Evolutionary conservation across 1,140 invertebrate species (phyloP).

Genomic region (Caenorhabditis latens): DNA sequence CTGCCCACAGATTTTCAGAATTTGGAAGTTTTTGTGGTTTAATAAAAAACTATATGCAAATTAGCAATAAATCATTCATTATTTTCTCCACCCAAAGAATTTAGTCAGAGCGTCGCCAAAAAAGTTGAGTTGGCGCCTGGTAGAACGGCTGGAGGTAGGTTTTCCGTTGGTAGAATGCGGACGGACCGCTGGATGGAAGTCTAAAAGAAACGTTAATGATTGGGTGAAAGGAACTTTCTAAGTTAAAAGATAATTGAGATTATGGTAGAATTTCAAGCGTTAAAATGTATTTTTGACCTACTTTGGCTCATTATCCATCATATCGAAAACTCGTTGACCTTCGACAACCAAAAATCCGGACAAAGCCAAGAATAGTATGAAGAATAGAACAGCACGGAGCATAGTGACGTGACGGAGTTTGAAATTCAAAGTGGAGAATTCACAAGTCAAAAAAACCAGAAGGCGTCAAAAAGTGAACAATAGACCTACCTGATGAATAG

Average conservation of each 20-base stretch:
- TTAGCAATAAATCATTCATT: not conserved
- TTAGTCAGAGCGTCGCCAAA: not conserved
- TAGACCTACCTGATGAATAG: too few species aligned
- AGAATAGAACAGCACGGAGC: not conserved
- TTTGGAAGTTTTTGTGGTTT: constrained; percentile 40
- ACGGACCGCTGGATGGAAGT: not conserved
- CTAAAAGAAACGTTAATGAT: not conserved
- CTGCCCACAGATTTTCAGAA: not conserved
- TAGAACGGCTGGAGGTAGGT: constrained; percentile 20
- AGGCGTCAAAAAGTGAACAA: not conserved
- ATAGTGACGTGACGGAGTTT: not conserved
- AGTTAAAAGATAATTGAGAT: not conserved
- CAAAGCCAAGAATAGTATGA: not conserved
- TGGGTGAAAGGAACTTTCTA: not conserved
- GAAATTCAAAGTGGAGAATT: not conserved
- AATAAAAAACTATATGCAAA: not conserved
- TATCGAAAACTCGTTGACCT: constrained; percentile 29
- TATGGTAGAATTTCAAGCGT: not conserved
- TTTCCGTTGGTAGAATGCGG: constrained; percentile 18
- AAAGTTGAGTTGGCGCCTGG: not conserved
- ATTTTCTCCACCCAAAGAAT: not conserved
- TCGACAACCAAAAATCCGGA: not conserved
- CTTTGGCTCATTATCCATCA: constrained; percentile 33
- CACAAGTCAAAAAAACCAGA: not conserved
- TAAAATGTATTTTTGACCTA: not conserved